Evolutionary conservation across 2,113 vertebrate species (phyloP).

Genomic region (Oryzias melastigma): DNA sequence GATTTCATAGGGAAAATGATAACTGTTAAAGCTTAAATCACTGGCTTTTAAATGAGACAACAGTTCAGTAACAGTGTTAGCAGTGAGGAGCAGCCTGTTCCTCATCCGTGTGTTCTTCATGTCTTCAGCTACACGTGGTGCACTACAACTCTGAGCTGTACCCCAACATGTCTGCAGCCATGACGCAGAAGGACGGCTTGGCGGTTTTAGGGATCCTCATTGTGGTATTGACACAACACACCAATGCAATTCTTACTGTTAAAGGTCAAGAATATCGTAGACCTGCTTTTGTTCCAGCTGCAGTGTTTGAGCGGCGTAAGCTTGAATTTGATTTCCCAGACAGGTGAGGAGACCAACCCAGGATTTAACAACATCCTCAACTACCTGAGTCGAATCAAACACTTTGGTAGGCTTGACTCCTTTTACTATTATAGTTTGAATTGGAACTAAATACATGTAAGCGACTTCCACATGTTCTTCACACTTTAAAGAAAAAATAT

Average conservation of each 20-base stretch:
- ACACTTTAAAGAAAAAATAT: too few relatives aligned
- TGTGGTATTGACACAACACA: constrained; percentile 34
- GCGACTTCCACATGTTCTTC: too few relatives aligned
- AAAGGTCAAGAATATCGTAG: neutral
- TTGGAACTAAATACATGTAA: too few relatives aligned
- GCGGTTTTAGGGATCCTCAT: constrained; percentile 88
- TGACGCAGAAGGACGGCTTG: constrained; percentile 77
- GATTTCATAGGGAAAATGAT: neutral
- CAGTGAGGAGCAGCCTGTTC: neutral
- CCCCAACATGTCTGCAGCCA: constrained; percentile 76
- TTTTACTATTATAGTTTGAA: too few relatives aligned
- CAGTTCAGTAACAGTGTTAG: neutral
- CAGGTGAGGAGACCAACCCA: constrained; percentile 76
- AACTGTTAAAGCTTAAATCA: too few relatives aligned
- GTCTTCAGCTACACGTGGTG: constrained; percentile 85
- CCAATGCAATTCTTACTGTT: neutral
- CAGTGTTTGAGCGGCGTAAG: neutral
- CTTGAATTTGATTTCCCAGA: constrained; percentile 65
- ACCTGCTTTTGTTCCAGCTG: neutral
- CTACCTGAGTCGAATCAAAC: constrained; percentile 78
- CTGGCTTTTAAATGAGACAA: too few relatives aligned
- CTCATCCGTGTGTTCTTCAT: constrained; percentile 6
- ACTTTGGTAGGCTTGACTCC: constrained; percentile 76
- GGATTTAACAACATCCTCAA: constrained; percentile 83
- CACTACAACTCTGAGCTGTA: constrained; percentile 86